These are phyloP conservation scores for Pelobates cultripes DNA, from an alignment of 2,797 vertebrate species.

Conservation along the genomic window DNA sequence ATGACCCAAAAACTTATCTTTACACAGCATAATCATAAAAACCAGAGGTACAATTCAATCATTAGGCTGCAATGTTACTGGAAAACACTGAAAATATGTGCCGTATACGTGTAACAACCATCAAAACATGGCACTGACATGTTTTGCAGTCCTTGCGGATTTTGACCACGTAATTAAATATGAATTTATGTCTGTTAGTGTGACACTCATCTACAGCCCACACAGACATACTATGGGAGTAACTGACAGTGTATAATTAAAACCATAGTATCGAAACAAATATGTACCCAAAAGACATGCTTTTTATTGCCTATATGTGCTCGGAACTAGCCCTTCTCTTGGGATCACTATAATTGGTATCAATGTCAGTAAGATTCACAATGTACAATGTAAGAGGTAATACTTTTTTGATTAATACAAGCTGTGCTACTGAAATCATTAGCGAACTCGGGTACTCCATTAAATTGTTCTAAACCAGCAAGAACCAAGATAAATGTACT, in stretches of 20 bases:
- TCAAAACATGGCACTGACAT: background rate
- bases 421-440: slow-evolving; percentile 52
- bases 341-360: slow-evolving; percentile 37
- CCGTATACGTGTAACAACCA: background rate
- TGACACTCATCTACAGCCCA: background rate
- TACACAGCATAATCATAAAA: too few relatives aligned
- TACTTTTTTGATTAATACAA: slow-evolving; percentile 22
- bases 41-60: too few relatives aligned
- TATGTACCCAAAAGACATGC: background rate
- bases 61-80: too few relatives aligned
- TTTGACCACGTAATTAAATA: background rate
- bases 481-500: slow-evolving; percentile 57
- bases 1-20: too few relatives aligned
- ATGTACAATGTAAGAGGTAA: slow-evolving; percentile 21
- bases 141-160: background rate
- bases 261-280: background rate
- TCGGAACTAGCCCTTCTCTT: background rate
- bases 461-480: slow-evolving; percentile 57
- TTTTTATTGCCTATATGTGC: background rate
- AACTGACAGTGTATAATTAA: background rate
- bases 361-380: background rate
- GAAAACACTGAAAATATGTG: background rate
- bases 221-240: background rate
- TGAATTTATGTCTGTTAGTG: background rate
- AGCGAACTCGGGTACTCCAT: slow-evolving; percentile 54